A percentile compares a stretch with the other conserved stretches of the same genome.
Evolutionary conservation across 30 jellyfish, hydroid and myxozoan genomes (phyloP).

Genomic region (Haliclystus octoradiatus): DNA sequence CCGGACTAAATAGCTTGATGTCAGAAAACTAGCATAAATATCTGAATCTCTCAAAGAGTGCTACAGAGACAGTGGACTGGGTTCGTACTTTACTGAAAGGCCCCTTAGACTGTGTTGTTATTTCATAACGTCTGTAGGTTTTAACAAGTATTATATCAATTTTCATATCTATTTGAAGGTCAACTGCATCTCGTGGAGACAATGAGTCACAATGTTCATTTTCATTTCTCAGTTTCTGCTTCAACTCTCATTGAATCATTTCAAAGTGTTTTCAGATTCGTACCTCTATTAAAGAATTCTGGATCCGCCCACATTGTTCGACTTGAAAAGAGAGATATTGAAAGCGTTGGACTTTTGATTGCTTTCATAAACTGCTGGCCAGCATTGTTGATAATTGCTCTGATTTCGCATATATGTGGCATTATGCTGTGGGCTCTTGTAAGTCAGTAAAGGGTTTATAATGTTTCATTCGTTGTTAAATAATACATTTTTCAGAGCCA

Average conservation of each 20-base stretch:
- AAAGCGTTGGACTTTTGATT: slow-evolving; percentile 8
- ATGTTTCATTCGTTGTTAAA: too few species aligned
- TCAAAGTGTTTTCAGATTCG: slow-evolving; percentile 20
- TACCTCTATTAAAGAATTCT: slow-evolving; percentile 31
- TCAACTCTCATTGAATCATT: slow-evolving; percentile 16
- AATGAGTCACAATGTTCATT: slow-evolving; percentile 27
- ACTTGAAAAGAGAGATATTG: slow-evolving; percentile 11
- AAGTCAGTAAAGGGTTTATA: too few species aligned
- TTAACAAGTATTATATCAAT: too few species aligned
- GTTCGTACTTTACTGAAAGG: too few species aligned
- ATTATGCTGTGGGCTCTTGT: slow-evolving; percentile 50
- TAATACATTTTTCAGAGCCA: too few species aligned
- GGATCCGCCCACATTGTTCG: slow-evolving; percentile 50
- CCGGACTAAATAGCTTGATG: too few species aligned
- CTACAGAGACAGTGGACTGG: too few species aligned
- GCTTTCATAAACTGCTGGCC: slow-evolving; percentile 57
- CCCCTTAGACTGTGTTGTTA: too few species aligned
- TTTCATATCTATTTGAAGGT: too few species aligned
- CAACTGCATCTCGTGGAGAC: not conserved
- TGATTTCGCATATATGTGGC: slow-evolving; percentile 51
- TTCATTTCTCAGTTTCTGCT: slow-evolving; percentile 42
- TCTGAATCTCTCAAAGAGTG: too few species aligned
- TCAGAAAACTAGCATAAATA: too few species aligned
- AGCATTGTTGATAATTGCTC: slow-evolving; percentile 24
- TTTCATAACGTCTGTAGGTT: too few species aligned